Base-by-base conservation (phyloP, 1,140 invertebrate species). In the Drosophila carrolli region DNA sequence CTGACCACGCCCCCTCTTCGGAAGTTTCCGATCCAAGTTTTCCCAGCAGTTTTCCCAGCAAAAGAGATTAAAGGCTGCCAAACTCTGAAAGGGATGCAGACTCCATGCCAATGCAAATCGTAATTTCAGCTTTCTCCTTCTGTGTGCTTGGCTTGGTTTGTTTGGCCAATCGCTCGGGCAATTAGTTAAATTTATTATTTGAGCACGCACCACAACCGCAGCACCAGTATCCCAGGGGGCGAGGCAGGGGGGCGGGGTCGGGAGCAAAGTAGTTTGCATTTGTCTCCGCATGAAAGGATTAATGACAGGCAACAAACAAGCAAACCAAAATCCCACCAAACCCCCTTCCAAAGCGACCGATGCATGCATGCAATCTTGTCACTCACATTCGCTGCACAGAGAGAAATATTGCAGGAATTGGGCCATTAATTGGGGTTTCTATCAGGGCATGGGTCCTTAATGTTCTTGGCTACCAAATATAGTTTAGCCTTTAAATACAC, bases 141-240 rank as follows among this genome's bases (percentile, higher is more conserved):
- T 48, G 67, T 70, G 70, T 23, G 19, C 58, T 40, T 60, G 54
- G 16, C 60, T 67, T 48, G 67, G 82, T 62, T 75, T 61, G 82
- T 35, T 35, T 66, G 61, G 38, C 71, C 83, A 86, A 88, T 86
- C 83, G 78, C 48, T 75, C 51, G 43, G 58, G 61, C 84, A 88
- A 88, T 88, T 88, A 88, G 84, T 89, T 89, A 84, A 88, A 89
- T 88, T 88, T 88, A 88, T 88, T 88, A 88, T 88, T 88, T 84
- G 84, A 74, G 48, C 81, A 84, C 66, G 80, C 76, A 89, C 80
- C 80, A 40, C 84, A 88, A 84, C 84, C 84, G 59, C 84, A 81
- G 53, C 47, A 53, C 46, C 35, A 14, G 54, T 51, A 47, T 38
- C n/a, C 66, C 57, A 71, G 47, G 8, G 51, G 40, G 50, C 41